Percentiles rank a stretch among this genome's conserved stretches.
Conservation (phyloP, 2,797 vertebrate genomes). For the Sebastes wilsoni region DNA sequence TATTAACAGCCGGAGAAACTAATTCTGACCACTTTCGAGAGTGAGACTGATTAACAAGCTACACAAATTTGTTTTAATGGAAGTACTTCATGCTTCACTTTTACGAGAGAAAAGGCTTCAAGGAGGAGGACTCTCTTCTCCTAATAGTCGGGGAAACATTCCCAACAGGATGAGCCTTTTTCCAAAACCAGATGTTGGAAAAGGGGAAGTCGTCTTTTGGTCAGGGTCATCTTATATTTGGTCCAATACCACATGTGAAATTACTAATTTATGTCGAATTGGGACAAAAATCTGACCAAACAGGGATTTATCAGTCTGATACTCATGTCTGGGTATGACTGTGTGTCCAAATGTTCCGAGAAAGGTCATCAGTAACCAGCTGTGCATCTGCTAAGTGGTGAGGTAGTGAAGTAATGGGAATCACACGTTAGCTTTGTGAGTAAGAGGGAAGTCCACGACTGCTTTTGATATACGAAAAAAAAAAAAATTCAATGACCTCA, state of each 20-base stretch:
- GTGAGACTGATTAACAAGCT: not conserved
- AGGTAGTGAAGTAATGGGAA: conserved; percentile 65
- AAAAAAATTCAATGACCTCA: conserved; percentile 67
- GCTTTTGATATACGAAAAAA: conserved; percentile 62
- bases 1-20: not conserved
- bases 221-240: not conserved
- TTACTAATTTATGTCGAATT: not conserved
- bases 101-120: not conserved
- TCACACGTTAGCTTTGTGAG: conserved; percentile 63
- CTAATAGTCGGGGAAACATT: not conserved
- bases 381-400: conserved; percentile 55
- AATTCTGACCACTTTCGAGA: not conserved
- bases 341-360: conserved; percentile 44
- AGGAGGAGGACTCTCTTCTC: not conserved
- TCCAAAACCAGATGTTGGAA: conserved; percentile 2
- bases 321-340: conserved; percentile 28
- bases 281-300: not conserved
- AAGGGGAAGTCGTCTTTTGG: not conserved
- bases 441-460: conserved; percentile 73
- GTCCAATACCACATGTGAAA: not conserved
- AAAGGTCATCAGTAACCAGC: conserved; percentile 51
- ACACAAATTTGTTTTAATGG: not conserved
- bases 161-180: not conserved
- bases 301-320: not conserved
- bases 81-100: not conserved